These are phyloP conservation scores for Scyliorhinus canicula DNA, from an alignment of 2,797 vertebrate species.

Conservation along the genomic window DNA sequence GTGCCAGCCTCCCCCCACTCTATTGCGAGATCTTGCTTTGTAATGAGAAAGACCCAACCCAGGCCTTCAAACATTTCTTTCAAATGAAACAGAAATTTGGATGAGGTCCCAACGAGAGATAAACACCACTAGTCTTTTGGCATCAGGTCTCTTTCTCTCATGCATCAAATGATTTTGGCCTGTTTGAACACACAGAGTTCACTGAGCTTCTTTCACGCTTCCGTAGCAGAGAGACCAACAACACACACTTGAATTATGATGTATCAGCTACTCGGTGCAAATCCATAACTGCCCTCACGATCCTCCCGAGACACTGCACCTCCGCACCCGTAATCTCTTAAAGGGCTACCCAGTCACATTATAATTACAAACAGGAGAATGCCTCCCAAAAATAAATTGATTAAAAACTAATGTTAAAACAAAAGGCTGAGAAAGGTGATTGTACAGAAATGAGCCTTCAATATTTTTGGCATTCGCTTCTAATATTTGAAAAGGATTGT, in stretches of 20 bases:
- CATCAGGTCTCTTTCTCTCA: not conserved
- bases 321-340: too few relatives aligned
- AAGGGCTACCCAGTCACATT: too few relatives aligned
- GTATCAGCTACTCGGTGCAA: too few relatives aligned
- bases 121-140: constrained; percentile 5
- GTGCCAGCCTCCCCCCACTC: too few relatives aligned
- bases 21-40: not conserved
- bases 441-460: not conserved
- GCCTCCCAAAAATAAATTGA: not conserved
- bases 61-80: not conserved
- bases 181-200: not conserved
- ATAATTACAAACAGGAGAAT: not conserved
- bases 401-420: not conserved
- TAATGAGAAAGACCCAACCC: not conserved
- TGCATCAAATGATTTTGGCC: not conserved
- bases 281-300: not conserved
- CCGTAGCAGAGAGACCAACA: not conserved
- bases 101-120: not conserved
- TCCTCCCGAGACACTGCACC: not conserved
- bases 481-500: not conserved
- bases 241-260: not conserved
- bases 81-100: not conserved
- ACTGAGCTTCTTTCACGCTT: not conserved
- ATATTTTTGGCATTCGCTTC: not conserved
- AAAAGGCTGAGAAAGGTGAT: not conserved